phyloP scores from a whole-genome alignment of 2,888 invertebrate species.

The Lithophane socia region DNA sequence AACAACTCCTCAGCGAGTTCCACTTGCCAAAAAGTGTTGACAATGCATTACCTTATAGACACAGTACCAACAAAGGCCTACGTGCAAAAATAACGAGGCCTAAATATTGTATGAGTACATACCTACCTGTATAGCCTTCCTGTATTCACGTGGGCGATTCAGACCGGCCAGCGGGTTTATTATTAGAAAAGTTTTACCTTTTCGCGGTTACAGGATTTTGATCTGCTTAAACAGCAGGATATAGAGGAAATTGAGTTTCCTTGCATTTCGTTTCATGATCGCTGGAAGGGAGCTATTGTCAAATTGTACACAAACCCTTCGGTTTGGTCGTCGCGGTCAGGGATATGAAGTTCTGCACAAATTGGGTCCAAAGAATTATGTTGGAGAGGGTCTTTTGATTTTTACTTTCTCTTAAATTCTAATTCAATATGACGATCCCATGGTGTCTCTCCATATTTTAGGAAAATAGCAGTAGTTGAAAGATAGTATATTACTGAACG shows the following conservation, averaged over 20 bases:
- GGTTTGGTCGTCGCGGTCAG: constrained; percentile 64
- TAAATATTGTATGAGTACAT: constrained; percentile 75
- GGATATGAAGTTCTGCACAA: constrained; percentile 56
- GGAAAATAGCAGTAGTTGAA: neutral
- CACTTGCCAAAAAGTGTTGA: constrained; percentile 64
- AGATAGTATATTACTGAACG: neutral
- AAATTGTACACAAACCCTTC: constrained; percentile 62
- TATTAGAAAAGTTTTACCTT: constrained; percentile 80
- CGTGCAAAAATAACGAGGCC: constrained; percentile 71
- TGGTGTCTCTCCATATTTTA: neutral
- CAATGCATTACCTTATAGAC: constrained; percentile 64
- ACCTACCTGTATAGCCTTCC: constrained; percentile 68
- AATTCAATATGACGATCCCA: neutral
- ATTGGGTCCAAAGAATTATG: neutral
- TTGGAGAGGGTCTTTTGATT: neutral
- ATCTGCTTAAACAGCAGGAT: constrained; percentile 70
- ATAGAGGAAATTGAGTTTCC: constrained; percentile 81
- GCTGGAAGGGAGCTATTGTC: constrained; percentile 70
- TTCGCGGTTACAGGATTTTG: constrained; percentile 69
- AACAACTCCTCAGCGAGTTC: constrained; percentile 46
- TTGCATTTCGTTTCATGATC: constrained; percentile 80
- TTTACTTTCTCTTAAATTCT: neutral
- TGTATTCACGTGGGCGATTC: constrained; percentile 57
- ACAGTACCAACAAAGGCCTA: constrained; percentile 54
- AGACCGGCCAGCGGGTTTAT: constrained; percentile 65